phyloP scores from a whole-genome alignment of 2,888 invertebrate genomes.

The Diplazon laetatorius region DNA sequence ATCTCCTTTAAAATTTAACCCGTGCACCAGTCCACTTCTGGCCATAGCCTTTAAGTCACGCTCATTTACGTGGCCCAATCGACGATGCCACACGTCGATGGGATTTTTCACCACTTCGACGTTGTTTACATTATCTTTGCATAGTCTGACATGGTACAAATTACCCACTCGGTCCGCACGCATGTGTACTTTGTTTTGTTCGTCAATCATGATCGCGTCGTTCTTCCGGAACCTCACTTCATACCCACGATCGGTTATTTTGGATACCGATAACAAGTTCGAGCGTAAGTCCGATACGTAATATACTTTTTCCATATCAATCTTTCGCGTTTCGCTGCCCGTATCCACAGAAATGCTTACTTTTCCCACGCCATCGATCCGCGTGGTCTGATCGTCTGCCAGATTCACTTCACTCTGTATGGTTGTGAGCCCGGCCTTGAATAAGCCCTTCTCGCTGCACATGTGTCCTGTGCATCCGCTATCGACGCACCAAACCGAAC shows the following conservation, averaged over 20 bases:
- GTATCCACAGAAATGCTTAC: slow-evolving; percentile 5
- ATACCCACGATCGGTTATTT: slow-evolving; percentile 54
- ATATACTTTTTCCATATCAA: slow-evolving; percentile 24
- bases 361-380: slow-evolving; percentile 15
- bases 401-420: slow-evolving; percentile 16
- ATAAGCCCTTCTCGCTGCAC: slow-evolving; percentile 28
- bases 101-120: slow-evolving; percentile 3
- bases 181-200: slow-evolving; percentile 11
- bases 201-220: slow-evolving; percentile 39
- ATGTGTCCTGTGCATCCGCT: slow-evolving; percentile 46
- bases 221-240: slow-evolving; percentile 39
- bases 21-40: slow-evolving; percentile 38
- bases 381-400: slow-evolving; percentile 25
- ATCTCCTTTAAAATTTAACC: slow-evolving; percentile 50
- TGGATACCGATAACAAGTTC: slow-evolving; percentile 58
- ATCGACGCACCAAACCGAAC: slow-evolving; percentile 34
- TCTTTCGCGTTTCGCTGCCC: neutral
- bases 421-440: slow-evolving; percentile 2
- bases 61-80: slow-evolving; percentile 54
- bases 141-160: slow-evolving; percentile 33
- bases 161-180: slow-evolving; percentile 46
- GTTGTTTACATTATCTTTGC: slow-evolving; percentile 17
- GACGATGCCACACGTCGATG: slow-evolving; percentile 49
- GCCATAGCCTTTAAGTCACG: slow-evolving; percentile 54
- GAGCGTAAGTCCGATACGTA: slow-evolving; percentile 48